Percentiles rank a stretch among this genome's conserved stretches.
Conservation (phyloP, 2,888 invertebrate species). For the Drosophila meridionalis region DNA sequence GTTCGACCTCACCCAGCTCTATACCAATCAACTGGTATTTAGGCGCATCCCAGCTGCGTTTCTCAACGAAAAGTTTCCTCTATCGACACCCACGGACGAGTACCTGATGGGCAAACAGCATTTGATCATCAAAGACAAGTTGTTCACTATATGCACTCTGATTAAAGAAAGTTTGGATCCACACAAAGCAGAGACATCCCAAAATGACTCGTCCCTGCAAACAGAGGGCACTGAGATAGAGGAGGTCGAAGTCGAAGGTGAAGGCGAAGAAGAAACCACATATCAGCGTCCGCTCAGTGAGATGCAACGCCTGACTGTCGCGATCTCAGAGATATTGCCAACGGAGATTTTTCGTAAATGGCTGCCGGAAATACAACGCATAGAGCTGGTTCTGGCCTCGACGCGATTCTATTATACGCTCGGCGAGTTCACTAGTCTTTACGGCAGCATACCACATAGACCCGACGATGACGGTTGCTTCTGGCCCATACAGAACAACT, state of each 20-base stretch:
- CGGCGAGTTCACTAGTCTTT: slow-evolving; percentile 54
- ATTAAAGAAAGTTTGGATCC: slow-evolving; percentile 23
- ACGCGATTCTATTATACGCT: slow-evolving; percentile 73
- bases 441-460: slow-evolving; percentile 52
- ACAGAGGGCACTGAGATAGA: neutral
- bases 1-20: slow-evolving; percentile 37
- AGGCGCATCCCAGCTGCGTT: slow-evolving; percentile 65
- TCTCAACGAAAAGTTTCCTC: slow-evolving; percentile 79
- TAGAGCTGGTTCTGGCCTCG: slow-evolving; percentile 74
- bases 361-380: slow-evolving; percentile 79
- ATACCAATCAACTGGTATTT: slow-evolving; percentile 64
- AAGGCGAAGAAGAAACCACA: neutral
- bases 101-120: slow-evolving; percentile 78
- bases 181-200: neutral
- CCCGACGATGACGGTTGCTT: slow-evolving; percentile 72
- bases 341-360: slow-evolving; percentile 58
- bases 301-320: accelerated
- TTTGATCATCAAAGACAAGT: slow-evolving; percentile 70
- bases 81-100: slow-evolving; percentile 74
- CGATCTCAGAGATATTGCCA: slow-evolving; percentile 12
- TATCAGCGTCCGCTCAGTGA: neutral
- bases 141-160: slow-evolving; percentile 49
- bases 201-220: neutral
- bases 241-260: slow-evolving; percentile 9
- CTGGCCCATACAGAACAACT: slow-evolving; percentile 81